Percentiles rank a stretch among this genome's conserved stretches.
phyloP scores from a whole-genome alignment of 23 tunicate genomes.

The Botrylloides violaceus region DNA sequence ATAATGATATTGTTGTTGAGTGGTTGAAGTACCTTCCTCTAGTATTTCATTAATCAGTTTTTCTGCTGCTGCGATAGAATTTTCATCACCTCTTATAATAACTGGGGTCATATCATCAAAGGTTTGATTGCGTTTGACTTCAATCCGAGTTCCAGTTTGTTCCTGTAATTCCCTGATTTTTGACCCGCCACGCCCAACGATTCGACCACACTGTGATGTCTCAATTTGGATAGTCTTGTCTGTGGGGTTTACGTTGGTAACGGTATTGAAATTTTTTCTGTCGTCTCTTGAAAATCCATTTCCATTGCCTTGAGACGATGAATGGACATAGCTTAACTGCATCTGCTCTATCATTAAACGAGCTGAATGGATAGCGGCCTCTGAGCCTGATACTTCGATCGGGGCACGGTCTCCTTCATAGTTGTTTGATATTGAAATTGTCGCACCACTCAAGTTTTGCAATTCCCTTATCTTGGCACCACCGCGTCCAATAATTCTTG shows the following conservation, averaged over 20 bases:
- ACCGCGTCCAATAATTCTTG: conserved; percentile 66
- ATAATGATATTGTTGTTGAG: not conserved
- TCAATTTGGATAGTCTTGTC: not conserved
- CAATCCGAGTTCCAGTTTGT: conserved; percentile 37
- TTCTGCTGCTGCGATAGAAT: conserved; percentile 26
- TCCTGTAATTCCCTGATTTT: conserved; percentile 59
- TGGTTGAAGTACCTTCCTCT: conserved; percentile 4
- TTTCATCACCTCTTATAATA: conserved; percentile 23
- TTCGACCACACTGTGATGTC: conserved; percentile 46
- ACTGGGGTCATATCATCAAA: conserved; percentile 35
- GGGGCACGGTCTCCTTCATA: conserved; percentile 11
- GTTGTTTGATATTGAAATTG: conserved; percentile 28
- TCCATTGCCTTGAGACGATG: not conserved
- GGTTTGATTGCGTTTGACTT: conserved; percentile 23
- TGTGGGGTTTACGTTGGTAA: not conserved
- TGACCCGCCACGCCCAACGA: conserved; percentile 60
- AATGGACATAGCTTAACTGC: too few species aligned
- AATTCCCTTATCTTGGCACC: conserved; percentile 66
- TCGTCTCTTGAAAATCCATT: not conserved
- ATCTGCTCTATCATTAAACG: not conserved
- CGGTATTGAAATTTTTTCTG: not conserved
- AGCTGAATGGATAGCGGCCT: conserved; percentile 3
- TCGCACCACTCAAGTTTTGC: conserved; percentile 54
- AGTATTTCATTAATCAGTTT: conserved; percentile 38
- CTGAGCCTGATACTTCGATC: conserved; percentile 15